phyloP scores from a whole-genome alignment of 2,113 vertebrate genomes.

The Varanus salvator region DNA sequence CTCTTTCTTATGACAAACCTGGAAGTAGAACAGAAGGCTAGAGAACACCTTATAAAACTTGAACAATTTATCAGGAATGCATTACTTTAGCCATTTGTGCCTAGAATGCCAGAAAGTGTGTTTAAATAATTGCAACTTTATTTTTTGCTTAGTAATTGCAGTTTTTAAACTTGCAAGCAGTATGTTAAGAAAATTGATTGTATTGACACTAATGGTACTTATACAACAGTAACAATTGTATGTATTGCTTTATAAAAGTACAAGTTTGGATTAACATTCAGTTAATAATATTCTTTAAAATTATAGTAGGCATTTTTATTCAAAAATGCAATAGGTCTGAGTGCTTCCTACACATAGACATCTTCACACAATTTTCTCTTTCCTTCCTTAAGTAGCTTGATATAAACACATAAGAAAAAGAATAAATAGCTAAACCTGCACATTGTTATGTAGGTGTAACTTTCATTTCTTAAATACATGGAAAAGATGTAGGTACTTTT shows the following conservation, averaged over 20 bases:
- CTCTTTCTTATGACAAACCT: slow-evolving; percentile 21
- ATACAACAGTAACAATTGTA: slow-evolving; percentile 11
- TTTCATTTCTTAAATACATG: neutral
- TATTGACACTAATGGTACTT: slow-evolving; percentile 14
- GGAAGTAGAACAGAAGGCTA: neutral
- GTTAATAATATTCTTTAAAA: slow-evolving; percentile 11
- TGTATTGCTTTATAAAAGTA: slow-evolving; percentile 26
- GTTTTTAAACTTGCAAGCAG: slow-evolving; percentile 37
- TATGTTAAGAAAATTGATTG: slow-evolving; percentile 26
- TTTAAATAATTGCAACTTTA: slow-evolving; percentile 2
- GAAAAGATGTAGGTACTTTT: neutral
- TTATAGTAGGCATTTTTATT: neutral
- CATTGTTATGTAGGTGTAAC: neutral
- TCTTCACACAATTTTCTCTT: neutral
- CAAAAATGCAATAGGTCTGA: slow-evolving; percentile 4
- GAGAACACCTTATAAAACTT: slow-evolving; percentile 14
- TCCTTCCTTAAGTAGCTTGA: neutral
- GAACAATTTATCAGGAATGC: neutral
- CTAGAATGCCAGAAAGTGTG: slow-evolving; percentile 11
- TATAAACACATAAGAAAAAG: neutral
- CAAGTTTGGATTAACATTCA: slow-evolving; percentile 6
- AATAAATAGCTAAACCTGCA: neutral
- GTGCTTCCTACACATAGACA: neutral
- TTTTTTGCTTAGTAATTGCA: neutral
- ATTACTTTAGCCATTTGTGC: slow-evolving; percentile 17